Base-by-base conservation (phyloP, 2,113 vertebrate genomes). In the Eulemur macaco region DNA sequence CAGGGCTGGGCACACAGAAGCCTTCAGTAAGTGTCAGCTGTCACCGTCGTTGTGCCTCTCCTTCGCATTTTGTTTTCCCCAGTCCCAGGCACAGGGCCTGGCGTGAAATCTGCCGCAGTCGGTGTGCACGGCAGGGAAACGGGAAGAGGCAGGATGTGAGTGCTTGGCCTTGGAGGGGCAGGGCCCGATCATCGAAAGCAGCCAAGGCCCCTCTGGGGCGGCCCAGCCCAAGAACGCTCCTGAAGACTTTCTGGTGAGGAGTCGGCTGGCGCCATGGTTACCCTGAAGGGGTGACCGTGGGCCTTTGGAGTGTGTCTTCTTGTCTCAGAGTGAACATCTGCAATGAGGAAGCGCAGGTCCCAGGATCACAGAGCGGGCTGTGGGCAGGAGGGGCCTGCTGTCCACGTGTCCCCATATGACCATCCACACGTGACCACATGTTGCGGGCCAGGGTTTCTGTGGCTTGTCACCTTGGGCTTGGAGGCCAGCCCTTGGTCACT, bases 321-420 rank as follows among this genome's bases (percentile, higher is more conserved):
- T 45, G 21, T 63, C 71, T 73, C 50, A 83, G 50, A 34, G 18
- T 12, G 29, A 58, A 73, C 42, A 5, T 80, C 37, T 71, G 21
- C 34, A 31, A 63, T 69, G 66, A 76, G 92, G 86, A 96, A 96
- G 83, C 27, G 39, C 52, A n/a, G n/a, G 58, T 15, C 58, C 71
- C 7, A 34, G 31, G 90, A 71, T 47, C 50, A 58, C 20, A 47
- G 20, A 50, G 45, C 45, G 27, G 92, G 76, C 47, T 14, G 63
- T 84, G 86, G 54, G n/a, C 2, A 12, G 92, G 34, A 39, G 18
- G 64, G 39, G 18, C 56, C 37, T 1, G 1, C 56, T 64, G 78
- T 37, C 56, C 90, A 47, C 71, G 21, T 15, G 1, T 20, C 25
- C 58, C 27, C 58, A 60, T 60, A 27, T 27, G 58, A 27, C 58